Conservation (phyloP, 1,140 invertebrate species). For the Apis laboriosa region DNA sequence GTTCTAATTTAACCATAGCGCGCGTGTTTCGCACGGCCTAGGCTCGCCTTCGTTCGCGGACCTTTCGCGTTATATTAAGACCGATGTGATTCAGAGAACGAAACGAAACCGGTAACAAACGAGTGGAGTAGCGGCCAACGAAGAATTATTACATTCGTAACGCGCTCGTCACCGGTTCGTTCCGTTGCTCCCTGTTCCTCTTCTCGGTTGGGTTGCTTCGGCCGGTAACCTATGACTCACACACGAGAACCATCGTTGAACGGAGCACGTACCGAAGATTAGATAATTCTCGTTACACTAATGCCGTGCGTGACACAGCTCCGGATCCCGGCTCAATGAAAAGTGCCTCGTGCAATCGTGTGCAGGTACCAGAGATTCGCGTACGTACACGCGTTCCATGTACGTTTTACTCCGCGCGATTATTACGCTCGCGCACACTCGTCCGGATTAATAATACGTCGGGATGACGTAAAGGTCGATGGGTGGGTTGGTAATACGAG, state of each 20-base stretch:
- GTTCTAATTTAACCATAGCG: background rate
- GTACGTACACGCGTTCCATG: background rate
- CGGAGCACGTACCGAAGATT: conserved; percentile 56
- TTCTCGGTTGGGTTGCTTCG: background rate
- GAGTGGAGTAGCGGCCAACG: background rate
- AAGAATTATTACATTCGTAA: conserved; percentile 1
- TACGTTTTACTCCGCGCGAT: background rate
- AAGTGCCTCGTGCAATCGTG: conserved; percentile 5
- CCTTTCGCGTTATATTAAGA: conserved; percentile 46
- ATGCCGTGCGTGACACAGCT: conserved; percentile 41
- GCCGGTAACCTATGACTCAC: conserved; percentile 38
- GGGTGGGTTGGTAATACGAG: background rate
- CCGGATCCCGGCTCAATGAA: conserved; percentile 21
- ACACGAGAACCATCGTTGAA: conserved; percentile 1
- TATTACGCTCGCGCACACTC: conserved; percentile 15
- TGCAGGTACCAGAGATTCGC: conserved; percentile 3
- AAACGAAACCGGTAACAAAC: conserved; percentile 28
- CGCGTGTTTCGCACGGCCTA: background rate
- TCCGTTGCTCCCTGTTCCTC: conserved; percentile 9
- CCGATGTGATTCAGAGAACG: conserved; percentile 45
- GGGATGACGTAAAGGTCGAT: background rate
- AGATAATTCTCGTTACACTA: conserved; percentile 52
- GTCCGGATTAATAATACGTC: conserved; percentile 16
- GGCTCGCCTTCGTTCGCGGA: conserved; percentile 3
- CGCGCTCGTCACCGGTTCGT: background rate